Conservation (phyloP, 2,888 invertebrate species). For the Sminthurides aquaticus region DNA sequence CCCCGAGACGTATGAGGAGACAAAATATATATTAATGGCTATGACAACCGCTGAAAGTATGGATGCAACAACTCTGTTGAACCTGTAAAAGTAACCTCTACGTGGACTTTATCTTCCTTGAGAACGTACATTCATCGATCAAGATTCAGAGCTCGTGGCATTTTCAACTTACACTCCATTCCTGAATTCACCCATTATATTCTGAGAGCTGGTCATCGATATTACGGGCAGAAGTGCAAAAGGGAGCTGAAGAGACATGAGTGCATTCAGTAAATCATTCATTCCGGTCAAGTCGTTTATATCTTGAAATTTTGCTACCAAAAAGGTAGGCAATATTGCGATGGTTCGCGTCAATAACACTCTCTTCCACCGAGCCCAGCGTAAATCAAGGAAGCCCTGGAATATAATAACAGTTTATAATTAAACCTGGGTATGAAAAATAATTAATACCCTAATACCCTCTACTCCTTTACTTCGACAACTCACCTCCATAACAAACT, state of each 20-base stretch:
- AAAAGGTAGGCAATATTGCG: slow-evolving; percentile 68
- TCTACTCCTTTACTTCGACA: background rate
- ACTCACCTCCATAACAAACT: slow-evolving; percentile 71
- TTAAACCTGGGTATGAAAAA: too few species aligned
- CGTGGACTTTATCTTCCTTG: too few species aligned
- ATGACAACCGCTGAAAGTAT: slow-evolving; percentile 17
- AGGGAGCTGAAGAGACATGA: slow-evolving; percentile 79
- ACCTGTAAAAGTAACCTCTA: slow-evolving; percentile 12
- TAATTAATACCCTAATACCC: background rate
- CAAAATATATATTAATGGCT: slow-evolving; percentile 51
- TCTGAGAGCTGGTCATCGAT: slow-evolving; percentile 69
- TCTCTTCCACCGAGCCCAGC: slow-evolving; percentile 80
- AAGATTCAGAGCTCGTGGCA: too few species aligned
- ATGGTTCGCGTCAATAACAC: slow-evolving; percentile 75
- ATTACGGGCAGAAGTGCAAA: slow-evolving; percentile 80
- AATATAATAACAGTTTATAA: slow-evolving; percentile 9
- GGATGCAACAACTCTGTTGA: slow-evolving; percentile 17
- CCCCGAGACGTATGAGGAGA: slow-evolving; percentile 51
- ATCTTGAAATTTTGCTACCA: slow-evolving; percentile 59
- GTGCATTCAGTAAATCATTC: slow-evolving; percentile 78
- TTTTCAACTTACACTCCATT: slow-evolving; percentile 69
- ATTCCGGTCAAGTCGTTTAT: slow-evolving; percentile 65
- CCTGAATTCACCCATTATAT: slow-evolving; percentile 76
- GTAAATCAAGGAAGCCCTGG: slow-evolving; percentile 69
- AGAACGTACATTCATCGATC: too few species aligned